These are phyloP conservation scores for Australoheros scitulus DNA, from an alignment of 2,113 vertebrate species.

Conservation along the genomic window DNA sequence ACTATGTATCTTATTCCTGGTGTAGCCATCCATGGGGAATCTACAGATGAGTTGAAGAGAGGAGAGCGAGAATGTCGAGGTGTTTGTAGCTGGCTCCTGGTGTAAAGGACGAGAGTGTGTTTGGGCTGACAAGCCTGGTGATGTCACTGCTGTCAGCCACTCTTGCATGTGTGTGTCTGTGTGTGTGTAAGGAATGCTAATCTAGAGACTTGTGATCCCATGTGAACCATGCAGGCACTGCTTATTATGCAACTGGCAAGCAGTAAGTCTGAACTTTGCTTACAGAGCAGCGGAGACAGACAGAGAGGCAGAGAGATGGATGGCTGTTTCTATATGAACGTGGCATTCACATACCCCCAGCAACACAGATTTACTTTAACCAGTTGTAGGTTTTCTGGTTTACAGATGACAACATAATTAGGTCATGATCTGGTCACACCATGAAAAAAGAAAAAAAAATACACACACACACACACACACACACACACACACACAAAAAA, in stretches of 20 bases:
- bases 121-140: conserved; percentile 42
- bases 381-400: too few relatives aligned
- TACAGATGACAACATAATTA: too few relatives aligned
- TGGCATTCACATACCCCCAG: too few relatives aligned
- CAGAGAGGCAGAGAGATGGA: conserved; percentile 22
- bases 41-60: background rate
- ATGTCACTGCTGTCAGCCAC: conserved; percentile 41
- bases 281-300: conserved; percentile 45
- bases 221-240: conserved; percentile 49
- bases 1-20: too few relatives aligned
- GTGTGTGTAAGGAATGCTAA: conserved; percentile 59
- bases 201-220: conserved; percentile 53
- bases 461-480: too few relatives aligned
- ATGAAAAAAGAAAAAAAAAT: too few relatives aligned
- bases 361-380: too few relatives aligned
- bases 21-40: background rate
- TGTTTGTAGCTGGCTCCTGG: conserved; percentile 14
- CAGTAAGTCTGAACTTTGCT: conserved; percentile 46
- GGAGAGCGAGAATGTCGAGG: background rate
- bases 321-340: background rate
- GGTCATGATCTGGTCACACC: too few relatives aligned
- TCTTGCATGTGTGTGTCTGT: conserved; percentile 23
- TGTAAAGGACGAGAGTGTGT: background rate
- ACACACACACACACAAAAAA: too few relatives aligned
- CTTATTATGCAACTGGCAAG: conserved; percentile 65